Evolutionary conservation across 2,888 invertebrate species (phyloP).

Genomic region (Monochamus alternatus): DNA sequence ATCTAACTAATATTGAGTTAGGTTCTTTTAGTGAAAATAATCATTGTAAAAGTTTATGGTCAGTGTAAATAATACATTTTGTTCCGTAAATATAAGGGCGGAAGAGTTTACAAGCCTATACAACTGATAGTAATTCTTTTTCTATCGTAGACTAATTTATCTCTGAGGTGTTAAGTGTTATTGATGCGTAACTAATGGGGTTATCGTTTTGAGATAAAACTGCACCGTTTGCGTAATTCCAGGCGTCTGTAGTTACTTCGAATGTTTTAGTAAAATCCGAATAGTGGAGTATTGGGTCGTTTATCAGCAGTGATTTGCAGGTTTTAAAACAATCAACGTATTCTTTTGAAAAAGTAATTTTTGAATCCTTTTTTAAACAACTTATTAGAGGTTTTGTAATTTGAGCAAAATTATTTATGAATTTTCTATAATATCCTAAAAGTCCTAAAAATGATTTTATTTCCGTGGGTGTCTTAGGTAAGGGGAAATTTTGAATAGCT

Average conservation of each 20-base stretch:
- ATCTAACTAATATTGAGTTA: slow-evolving; percentile 45
- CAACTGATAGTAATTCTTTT: slow-evolving; percentile 40
- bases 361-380: too few species aligned
- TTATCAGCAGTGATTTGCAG: background rate
- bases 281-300: background rate
- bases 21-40: slow-evolving; percentile 48
- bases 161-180: slow-evolving; percentile 47
- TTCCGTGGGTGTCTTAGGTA: slow-evolving; percentile 36
- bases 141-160: slow-evolving; percentile 51
- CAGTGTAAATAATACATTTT: slow-evolving; percentile 41
- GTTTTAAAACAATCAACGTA: background rate
- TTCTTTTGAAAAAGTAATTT: slow-evolving; percentile 1
- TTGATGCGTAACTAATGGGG: slow-evolving; percentile 38
- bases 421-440: too few species aligned
- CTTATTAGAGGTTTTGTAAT: too few species aligned
- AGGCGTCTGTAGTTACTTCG: slow-evolving; percentile 9
- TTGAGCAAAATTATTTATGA: too few species aligned
- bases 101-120: slow-evolving; percentile 35
- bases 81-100: slow-evolving; percentile 30
- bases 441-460: slow-evolving; percentile 34
- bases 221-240: background rate
- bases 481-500: slow-evolving; percentile 7
- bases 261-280: slow-evolving; percentile 4
- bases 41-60: slow-evolving; percentile 54
- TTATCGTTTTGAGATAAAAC: slow-evolving; percentile 28